Evolutionary conservation across 35 echinoderm and acorn worm genomes (phyloP).

Genomic region (Eucidaris tribuloides): DNA sequence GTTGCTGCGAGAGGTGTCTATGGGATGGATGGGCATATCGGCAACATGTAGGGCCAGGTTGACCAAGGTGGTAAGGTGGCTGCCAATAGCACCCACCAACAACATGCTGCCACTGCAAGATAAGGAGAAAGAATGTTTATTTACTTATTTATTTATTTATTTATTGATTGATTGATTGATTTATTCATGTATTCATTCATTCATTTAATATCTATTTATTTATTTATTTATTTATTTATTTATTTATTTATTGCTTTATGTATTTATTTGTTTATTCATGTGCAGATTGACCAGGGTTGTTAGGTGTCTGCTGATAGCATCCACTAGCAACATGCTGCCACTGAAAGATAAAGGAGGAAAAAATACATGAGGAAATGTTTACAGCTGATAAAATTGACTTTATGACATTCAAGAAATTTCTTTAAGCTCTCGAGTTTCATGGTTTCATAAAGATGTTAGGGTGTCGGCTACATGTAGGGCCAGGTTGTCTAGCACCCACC

Average conservation of each 20-base stretch:
- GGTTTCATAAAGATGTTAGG: no score
- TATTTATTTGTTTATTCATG: no score
- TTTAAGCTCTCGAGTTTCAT: no score
- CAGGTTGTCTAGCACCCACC: constrained; percentile 79
- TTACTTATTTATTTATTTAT: no score
- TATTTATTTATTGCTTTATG: no score
- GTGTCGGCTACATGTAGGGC: constrained; percentile 89
- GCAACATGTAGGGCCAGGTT: constrained; percentile 94
- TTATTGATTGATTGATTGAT: no score
- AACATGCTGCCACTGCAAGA: constrained; percentile 85
- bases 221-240: no score
- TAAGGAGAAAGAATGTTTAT: background rate
- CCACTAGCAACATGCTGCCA: constrained; percentile 90
- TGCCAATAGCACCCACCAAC: constrained; percentile 92
- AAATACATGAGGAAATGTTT: no score
- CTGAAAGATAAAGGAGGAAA: constrained; percentile 29
- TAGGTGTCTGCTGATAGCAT: constrained; percentile 93
- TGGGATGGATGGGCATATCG: constrained; percentile 95
- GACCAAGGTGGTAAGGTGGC: constrained; percentile 89
- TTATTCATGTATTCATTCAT: no score
- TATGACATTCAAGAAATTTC: no score
- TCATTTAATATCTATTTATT: no score
- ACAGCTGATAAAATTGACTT: no score
- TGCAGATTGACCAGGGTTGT: constrained; percentile 90
- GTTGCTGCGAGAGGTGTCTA: constrained; percentile 85